These are phyloP conservation scores for Hirudinaria manillensis DNA, from an alignment of 2,888 invertebrate genomes.

Conservation along the genomic window DNA sequence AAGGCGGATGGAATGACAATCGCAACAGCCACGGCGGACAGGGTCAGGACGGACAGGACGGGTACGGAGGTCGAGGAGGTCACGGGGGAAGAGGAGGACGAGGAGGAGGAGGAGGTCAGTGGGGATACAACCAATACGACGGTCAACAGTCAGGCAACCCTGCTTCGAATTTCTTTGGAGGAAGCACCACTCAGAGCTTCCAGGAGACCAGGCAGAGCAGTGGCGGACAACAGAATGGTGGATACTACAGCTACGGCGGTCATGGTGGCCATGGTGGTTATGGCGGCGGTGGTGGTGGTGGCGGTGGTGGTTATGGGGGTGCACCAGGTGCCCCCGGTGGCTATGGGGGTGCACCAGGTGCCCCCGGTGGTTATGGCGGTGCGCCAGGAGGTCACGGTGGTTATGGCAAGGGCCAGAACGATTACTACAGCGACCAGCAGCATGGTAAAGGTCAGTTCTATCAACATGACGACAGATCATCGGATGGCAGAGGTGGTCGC, in stretches of 20 bases:
- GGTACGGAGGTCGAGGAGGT: conserved; percentile 2
- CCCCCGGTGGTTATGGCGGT: background rate
- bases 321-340: background rate
- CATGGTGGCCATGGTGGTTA: conserved; percentile 28
- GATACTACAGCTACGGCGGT: conserved; percentile 30
- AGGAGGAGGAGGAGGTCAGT: conserved; percentile 29
- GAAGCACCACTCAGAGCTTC: conserved; percentile 18
- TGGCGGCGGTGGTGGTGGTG: conserved; percentile 40
- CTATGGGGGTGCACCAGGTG: background rate
- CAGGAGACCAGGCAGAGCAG: conserved; percentile 24
- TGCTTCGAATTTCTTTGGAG: conserved; percentile 25
- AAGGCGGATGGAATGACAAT: conserved; percentile 28
- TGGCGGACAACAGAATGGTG: conserved; percentile 27
- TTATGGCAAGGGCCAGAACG: conserved; percentile 6
- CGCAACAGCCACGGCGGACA: background rate
- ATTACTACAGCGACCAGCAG: background rate
- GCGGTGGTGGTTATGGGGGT: conserved; percentile 40
- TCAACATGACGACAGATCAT: conserved; percentile 12
- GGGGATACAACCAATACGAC: conserved; percentile 31
- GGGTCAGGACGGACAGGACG: background rate
- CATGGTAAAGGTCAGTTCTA: background rate
- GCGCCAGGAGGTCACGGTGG: background rate
- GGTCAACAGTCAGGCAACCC: conserved; percentile 20
- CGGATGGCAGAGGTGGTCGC: background rate
- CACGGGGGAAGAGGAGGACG: conserved; percentile 30